phyloP scores from a whole-genome alignment of 1,140 invertebrate genomes.

The Dufourea novaeangliae region DNA sequence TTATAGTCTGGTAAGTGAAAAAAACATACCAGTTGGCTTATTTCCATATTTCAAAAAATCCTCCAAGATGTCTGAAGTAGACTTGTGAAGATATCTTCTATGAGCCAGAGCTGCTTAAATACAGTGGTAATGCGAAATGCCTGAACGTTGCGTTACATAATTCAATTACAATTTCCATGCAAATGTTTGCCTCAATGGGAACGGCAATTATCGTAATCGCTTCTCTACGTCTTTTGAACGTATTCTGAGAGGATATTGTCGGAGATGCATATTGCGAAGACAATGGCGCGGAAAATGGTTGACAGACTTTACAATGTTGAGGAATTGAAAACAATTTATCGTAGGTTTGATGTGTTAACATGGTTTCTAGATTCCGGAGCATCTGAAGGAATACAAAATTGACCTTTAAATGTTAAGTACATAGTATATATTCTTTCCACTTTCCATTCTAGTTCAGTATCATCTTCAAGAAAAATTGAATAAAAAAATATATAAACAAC shows the following conservation, averaged over 20 bases:
- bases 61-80: neutral
- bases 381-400: too few species aligned
- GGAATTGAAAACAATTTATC: too few species aligned
- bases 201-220: constrained; percentile 23
- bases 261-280: too few species aligned
- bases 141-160: constrained; percentile 19
- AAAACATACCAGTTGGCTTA: neutral
- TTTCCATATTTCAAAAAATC: neutral
- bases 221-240: neutral
- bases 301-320: too few species aligned
- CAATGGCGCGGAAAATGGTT: too few species aligned
- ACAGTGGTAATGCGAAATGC: neutral
- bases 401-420: too few species aligned
- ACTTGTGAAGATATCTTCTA: neutral
- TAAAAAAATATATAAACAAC: too few species aligned
- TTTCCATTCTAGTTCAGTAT: too few species aligned
- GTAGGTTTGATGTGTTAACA: too few species aligned
- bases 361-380: too few species aligned
- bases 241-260: neutral
- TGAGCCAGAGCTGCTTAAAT: neutral
- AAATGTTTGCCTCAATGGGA: neutral
- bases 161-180: constrained; percentile 24
- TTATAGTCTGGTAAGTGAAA: neutral
- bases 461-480: too few species aligned
- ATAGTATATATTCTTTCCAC: too few species aligned